A percentile compares a stretch with the other conserved stretches of the same genome.
These are phyloP conservation scores for Tarsius wallacei DNA, from an alignment of 2,797 vertebrate species.

Conservation along the genomic window DNA sequence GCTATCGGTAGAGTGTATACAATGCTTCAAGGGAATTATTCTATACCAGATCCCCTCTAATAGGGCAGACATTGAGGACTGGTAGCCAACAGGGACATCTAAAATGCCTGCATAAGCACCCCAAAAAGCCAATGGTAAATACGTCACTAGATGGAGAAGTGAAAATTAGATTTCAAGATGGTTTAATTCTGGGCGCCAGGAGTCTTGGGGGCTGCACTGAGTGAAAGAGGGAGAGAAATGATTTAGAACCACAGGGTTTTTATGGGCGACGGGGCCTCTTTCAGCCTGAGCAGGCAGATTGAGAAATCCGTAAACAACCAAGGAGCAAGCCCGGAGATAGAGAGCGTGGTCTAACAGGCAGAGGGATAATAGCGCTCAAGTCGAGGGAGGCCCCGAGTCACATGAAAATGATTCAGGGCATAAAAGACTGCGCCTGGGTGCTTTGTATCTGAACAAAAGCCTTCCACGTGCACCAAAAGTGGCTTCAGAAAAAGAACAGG, in stretches of 20 bases:
- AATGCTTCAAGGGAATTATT: neutral
- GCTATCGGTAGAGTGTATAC: neutral
- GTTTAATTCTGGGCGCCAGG: conserved; percentile 64
- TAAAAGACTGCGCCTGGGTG: conserved; percentile 26
- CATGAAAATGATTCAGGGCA: conserved; percentile 80
- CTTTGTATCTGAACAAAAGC: conserved; percentile 80
- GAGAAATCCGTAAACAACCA: conserved; percentile 74
- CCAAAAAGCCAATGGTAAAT: conserved; percentile 61
- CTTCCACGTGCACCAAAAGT: conserved; percentile 68
- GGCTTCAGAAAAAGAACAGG: conserved; percentile 75
- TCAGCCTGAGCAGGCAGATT: conserved; percentile 74
- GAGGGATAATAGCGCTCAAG: conserved; percentile 63
- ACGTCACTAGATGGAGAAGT: neutral
- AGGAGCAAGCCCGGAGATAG: conserved; percentile 63
- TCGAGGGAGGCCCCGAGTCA: conserved; percentile 60
- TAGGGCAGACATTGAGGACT: neutral
- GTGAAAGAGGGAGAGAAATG: neutral
- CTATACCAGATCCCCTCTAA: neutral
- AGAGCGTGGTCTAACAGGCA: conserved; percentile 15
- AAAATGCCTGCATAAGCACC: neutral
- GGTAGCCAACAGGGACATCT: neutral
- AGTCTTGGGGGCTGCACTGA: neutral
- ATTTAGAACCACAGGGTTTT: conserved; percentile 74
- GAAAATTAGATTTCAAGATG: conserved; percentile 77
- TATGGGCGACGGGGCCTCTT: conserved; percentile 44